A percentile compares a stretch with the other conserved stretches of the same genome.
These are phyloP conservation scores for Caerostris extrusa DNA, from an alignment of 1,140 invertebrate species.

Conservation along the genomic window DNA sequence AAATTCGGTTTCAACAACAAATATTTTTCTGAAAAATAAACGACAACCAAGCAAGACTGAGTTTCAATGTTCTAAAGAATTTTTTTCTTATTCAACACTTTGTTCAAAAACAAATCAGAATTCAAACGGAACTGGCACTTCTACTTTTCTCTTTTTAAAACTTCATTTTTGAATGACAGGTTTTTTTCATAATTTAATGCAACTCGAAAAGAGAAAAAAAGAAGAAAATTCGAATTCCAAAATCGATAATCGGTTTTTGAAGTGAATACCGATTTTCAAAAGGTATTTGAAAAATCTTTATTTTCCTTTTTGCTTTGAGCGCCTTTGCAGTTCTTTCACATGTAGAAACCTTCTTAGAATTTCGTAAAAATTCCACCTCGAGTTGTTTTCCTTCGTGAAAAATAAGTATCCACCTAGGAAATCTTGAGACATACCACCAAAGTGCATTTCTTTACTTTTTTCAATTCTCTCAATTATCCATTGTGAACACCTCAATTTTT, in stretches of 20 bases:
- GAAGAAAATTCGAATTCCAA: neutral
- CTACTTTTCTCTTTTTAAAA: neutral
- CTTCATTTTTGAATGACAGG: neutral
- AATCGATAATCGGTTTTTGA: slow-evolving; percentile 39
- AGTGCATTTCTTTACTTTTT: neutral
- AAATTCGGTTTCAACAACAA: no score
- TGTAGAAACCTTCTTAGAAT: neutral
- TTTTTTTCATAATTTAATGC: neutral
- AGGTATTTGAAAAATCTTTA: neutral
- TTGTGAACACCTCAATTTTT: neutral
- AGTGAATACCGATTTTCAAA: slow-evolving; percentile 26
- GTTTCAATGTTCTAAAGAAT: neutral
- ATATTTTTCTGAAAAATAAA: no score
- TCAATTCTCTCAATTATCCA: slow-evolving; percentile 4
- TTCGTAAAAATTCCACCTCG: neutral
- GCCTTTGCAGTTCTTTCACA: neutral
- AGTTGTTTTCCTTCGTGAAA: neutral
- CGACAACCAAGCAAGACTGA: neutral
- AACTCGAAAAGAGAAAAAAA: neutral
- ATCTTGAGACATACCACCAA: slow-evolving; percentile 2
- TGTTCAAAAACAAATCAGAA: neutral
- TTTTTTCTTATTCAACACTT: neutral
- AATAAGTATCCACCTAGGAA: slow-evolving; percentile 9
- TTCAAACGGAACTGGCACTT: neutral
- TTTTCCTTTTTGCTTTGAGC: neutral